Percentiles rank a stretch among this genome's conserved stretches.
phyloP scores from a whole-genome alignment of 1,140 invertebrate species.

The Trypoxylus dichotomus region DNA sequence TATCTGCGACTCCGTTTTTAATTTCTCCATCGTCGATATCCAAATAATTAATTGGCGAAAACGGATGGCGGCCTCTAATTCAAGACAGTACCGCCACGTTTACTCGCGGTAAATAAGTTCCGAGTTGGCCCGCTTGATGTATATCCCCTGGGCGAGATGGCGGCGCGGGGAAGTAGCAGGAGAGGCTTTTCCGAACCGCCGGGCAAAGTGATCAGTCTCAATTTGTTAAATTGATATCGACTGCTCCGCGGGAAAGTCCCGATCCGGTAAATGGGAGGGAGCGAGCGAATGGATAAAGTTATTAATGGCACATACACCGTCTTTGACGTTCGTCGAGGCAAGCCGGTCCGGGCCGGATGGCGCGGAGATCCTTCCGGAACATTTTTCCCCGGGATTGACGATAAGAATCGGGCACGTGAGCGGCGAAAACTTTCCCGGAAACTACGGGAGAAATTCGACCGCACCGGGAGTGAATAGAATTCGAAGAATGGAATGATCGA shows the following conservation, averaged over 20 bases:
- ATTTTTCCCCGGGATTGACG: not conserved
- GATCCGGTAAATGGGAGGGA: not conserved
- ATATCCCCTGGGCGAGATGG: too few relatives aligned
- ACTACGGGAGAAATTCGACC: not conserved
- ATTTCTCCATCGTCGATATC: not conserved
- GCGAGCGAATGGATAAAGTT: conserved; percentile 8
- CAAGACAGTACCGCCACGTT: not conserved
- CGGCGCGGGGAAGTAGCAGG: not conserved
- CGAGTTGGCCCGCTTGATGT: not conserved
- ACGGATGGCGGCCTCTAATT: not conserved
- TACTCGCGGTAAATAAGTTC: not conserved
- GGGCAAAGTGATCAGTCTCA: conserved; percentile 36
- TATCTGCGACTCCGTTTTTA: not conserved
- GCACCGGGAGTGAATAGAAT: not conserved
- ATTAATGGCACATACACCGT: conserved; percentile 8
- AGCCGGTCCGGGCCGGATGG: not conserved
- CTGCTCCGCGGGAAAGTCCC: conserved; percentile 28
- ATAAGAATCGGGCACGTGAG: not conserved
- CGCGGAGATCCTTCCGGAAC: not conserved
- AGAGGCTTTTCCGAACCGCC: not conserved
- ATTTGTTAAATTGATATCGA: conserved; percentile 44
- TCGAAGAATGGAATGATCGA: not conserved
- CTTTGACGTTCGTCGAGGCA: not conserved
- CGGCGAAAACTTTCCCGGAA: not conserved
- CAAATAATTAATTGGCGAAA: conserved; percentile 1